A percentile compares a stretch with the other conserved stretches of the same genome.
These are phyloP conservation scores for Trididemnum nubilum DNA, from an alignment of 23 tunicate genomes.

Conservation along the genomic window DNA sequence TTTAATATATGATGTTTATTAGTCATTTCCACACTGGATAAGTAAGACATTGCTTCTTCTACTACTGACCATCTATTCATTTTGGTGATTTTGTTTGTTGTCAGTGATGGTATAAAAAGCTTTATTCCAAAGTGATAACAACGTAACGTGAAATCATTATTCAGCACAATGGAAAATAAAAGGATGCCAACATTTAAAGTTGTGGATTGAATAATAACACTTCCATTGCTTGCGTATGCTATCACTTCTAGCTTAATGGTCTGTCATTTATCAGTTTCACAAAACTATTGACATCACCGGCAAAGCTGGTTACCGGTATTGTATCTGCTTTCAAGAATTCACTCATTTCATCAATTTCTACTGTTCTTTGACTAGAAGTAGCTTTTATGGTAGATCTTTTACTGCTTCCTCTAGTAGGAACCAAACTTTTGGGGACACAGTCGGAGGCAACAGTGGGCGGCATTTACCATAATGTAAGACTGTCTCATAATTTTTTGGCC, in stretches of 20 bases:
- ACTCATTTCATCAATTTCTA: not conserved
- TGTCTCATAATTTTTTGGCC: constrained; percentile 1
- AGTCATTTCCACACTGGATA: not conserved
- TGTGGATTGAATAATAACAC: not conserved
- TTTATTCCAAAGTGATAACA: constrained; percentile 9
- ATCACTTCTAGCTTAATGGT: too few relatives aligned
- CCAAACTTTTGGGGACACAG: not conserved
- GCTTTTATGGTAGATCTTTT: not conserved
- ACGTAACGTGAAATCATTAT: not conserved
- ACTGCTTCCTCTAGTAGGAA: not conserved
- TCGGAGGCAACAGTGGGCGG: not conserved
- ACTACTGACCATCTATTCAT: constrained; percentile 1
- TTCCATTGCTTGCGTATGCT: not conserved
- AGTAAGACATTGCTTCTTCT: not conserved
- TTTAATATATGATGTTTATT: not conserved
- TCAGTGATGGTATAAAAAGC: not conserved
- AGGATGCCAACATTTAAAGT: not conserved
- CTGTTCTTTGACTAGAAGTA: not conserved
- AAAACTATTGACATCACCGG: not conserved
- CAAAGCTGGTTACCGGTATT: not conserved
- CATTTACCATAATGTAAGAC: not conserved
- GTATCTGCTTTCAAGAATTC: not conserved
- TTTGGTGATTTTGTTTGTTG: constrained; percentile 1
- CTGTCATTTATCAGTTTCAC: too few relatives aligned
- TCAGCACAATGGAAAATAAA: not conserved